Evolutionary conservation across 2,797 vertebrate species (phyloP).

Genomic region (Danio aesculapii): DNA sequence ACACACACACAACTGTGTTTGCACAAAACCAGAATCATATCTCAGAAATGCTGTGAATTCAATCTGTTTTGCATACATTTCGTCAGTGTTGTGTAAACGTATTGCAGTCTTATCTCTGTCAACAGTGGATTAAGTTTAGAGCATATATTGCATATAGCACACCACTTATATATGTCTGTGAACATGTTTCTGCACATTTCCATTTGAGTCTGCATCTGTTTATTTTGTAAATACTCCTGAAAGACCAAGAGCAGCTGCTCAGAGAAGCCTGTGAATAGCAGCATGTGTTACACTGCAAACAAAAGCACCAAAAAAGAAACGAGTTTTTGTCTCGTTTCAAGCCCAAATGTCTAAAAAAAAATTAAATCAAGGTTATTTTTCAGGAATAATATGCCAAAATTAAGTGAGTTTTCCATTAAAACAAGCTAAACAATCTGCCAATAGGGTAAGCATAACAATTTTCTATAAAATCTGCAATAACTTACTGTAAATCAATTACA

Average conservation of each 20-base stretch:
- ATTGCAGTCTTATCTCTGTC: constrained; percentile 70
- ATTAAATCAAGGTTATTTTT: no score
- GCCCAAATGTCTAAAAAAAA: no score
- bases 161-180: constrained; percentile 4
- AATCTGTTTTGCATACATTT: constrained; percentile 5
- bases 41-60: constrained; percentile 25
- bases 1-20: neutral
- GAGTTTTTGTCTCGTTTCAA: no score
- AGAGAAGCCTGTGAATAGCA: neutral
- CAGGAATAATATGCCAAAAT: no score
- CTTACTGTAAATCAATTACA: no score
- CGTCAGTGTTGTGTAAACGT: constrained; percentile 76
- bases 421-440: no score
- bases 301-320: no score
- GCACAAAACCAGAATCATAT: neutral
- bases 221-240: constrained; percentile 21
- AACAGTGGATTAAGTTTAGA: constrained; percentile 43
- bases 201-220: constrained; percentile 1
- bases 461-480: no score
- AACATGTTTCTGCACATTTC: constrained; percentile 23
- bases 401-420: no score
- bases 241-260: constrained; percentile 16
- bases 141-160: constrained; percentile 7
- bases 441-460: no score
- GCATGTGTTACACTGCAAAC: neutral